A percentile compares a stretch with the other conserved stretches of the same genome.
phyloP scores from a whole-genome alignment of 2,888 invertebrate species.

The Amorpha juglandis region DNA sequence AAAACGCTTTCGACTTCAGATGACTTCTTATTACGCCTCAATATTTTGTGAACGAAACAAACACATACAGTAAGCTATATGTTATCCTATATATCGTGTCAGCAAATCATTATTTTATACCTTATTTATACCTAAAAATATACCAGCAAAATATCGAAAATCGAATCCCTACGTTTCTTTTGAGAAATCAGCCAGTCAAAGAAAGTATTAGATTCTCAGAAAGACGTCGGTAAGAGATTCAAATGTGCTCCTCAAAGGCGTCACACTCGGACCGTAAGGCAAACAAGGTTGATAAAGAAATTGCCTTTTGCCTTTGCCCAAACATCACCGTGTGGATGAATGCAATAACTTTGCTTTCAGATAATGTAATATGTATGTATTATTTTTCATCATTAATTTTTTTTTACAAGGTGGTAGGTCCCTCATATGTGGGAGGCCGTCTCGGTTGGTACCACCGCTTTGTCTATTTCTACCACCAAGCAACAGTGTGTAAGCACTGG shows the following conservation, averaged over 20 bases:
- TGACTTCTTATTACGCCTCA: no score
- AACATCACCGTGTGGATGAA: constrained; percentile 29
- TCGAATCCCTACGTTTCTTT: constrained; percentile 7
- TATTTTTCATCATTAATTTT: neutral
- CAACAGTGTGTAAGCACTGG: no score
- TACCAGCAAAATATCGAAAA: neutral
- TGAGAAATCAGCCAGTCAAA: constrained; percentile 22
- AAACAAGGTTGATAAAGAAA: constrained; percentile 36
- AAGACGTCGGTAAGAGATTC: constrained; percentile 25
- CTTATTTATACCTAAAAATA: neutral
- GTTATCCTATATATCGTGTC: no score
- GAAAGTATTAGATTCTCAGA: constrained; percentile 26
- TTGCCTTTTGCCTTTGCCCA: constrained; percentile 42
- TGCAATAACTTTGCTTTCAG: constrained; percentile 36
- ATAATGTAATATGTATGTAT: neutral
- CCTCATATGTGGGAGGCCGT: no score
- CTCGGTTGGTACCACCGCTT: no score
- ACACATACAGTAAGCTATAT: no score
- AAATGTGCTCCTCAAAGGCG: constrained; percentile 29
- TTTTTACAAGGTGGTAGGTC: no score
- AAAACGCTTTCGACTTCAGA: no score
- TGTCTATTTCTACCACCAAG: no score
- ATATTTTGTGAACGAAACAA: no score
- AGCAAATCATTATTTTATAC: no score
- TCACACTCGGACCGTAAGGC: constrained; percentile 26